Base-by-base conservation (phyloP, 2,888 invertebrate genomes). In the Ennomos quercinarius region DNA sequence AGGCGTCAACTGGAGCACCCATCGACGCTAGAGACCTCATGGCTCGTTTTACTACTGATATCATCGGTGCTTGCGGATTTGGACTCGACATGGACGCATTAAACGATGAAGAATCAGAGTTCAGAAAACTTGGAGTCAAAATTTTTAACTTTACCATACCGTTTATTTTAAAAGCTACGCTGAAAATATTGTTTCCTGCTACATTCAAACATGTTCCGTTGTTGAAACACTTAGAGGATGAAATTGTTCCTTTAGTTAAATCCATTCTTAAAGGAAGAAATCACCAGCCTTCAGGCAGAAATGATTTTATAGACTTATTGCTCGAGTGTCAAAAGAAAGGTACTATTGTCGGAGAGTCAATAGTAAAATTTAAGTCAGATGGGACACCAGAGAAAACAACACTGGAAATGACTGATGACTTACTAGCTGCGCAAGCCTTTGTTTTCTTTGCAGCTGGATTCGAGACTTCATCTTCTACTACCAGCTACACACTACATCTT, bases 1-100 rank as follows among this genome's bases (percentile, higher is more conserved):
- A 47, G 27, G 73, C 79, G 70, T 4, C 68, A 0, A 66, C 72
- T 0, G 81, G 78, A 0, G 73, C 70, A 41, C 73, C 70, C 35
- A 72, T 63, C 11, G 76, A 83, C 57, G 74, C 72, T 9, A 70
- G 80, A 0, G 81, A 82, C 34, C 64, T 83, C 11, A 82, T 83
- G 78, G 78, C 83, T 0, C 73, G 80, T n/a, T 84, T 78, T 62
- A 79, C 81, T 3, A 84, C 74, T 0, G 84, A 84, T 44, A 78
- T 84, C 51, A 83, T 83, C 10, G 84, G 78, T 2, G 78, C 78
- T 10, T 83, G 82, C 41, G 84, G 83, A 8, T 83, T 84, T 45
- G 84, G 84, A 0, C 74, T 83, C 41, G 68, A 45, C 45, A 45
- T 36, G 45, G 45, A 45, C 12, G 45, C 45, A 1, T 11, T 45